These are phyloP conservation scores for Tortricodes alternella DNA, from an alignment of 2,888 invertebrate species.

Conservation along the genomic window DNA sequence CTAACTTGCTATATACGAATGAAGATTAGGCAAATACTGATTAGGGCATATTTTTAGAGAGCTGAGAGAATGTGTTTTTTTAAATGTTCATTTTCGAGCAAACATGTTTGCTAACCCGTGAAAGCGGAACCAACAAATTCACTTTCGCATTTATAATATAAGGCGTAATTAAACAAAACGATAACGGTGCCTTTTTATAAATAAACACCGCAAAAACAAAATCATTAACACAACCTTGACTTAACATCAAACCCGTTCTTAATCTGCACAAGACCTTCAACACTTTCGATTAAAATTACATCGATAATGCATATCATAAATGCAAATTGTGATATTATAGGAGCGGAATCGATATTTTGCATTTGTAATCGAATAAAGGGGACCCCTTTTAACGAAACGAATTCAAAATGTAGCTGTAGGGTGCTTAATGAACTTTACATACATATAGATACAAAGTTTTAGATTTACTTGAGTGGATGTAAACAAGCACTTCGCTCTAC, in stretches of 20 bases:
- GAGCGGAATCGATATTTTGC: conserved; percentile 17
- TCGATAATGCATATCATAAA: conserved; percentile 23
- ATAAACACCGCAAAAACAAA: background rate
- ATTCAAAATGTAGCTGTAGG: background rate
- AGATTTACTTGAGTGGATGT: background rate
- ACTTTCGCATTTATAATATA: too few species aligned
- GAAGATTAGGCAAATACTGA: too few species aligned
- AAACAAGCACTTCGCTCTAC: background rate
- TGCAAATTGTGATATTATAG: conserved; percentile 23
- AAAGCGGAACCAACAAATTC: too few species aligned
- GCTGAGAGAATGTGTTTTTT: too few species aligned
- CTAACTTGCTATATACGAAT: too few species aligned
- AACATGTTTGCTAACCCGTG: too few species aligned
- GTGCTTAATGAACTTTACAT: background rate
- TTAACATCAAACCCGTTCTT: conserved; percentile 15
- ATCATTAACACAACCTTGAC: conserved; percentile 19
- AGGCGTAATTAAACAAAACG: background rate
- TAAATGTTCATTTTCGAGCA: too few species aligned
- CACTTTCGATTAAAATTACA: conserved; percentile 23
- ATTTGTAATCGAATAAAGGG: conserved; percentile 18
- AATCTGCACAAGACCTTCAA: conserved; percentile 23
- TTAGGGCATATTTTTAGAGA: too few species aligned
- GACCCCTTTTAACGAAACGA: conserved; percentile 9
- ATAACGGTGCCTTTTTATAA: background rate
- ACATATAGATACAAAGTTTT: background rate